A percentile compares a stretch with the other conserved stretches of the same genome.
phyloP scores from a whole-genome alignment of 2,888 invertebrate genomes.

The Chrysolina americana region DNA sequence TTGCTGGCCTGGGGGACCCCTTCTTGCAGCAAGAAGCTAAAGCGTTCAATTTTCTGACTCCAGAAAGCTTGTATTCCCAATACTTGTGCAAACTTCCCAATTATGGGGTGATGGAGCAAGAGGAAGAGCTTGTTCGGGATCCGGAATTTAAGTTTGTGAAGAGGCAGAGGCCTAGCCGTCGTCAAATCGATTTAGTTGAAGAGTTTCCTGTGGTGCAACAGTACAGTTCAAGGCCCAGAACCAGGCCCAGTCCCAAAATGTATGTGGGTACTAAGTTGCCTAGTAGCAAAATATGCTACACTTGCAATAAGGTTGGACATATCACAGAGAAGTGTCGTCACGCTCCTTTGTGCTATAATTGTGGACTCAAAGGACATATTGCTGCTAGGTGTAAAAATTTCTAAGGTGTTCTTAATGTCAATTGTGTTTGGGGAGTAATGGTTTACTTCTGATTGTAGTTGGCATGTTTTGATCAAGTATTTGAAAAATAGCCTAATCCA shows the following conservation, averaged over 20 bases:
- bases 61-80: slow-evolving; percentile 58
- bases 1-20: slow-evolving; percentile 58
- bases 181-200: slow-evolving; percentile 8
- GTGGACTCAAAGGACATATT: slow-evolving; percentile 53
- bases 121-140: slow-evolving; percentile 11
- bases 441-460: background rate
- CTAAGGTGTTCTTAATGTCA: background rate
- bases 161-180: background rate
- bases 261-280: too few relatives aligned
- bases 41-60: slow-evolving; percentile 54
- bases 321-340: slow-evolving; percentile 49
- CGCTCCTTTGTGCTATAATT: slow-evolving; percentile 54
- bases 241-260: too few relatives aligned
- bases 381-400: slow-evolving; percentile 47
- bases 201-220: background rate
- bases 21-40: slow-evolving; percentile 54
- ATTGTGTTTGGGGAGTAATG: background rate
- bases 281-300: slow-evolving; percentile 44
- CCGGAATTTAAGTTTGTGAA: background rate
- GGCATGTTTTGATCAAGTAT: background rate
- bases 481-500: background rate
- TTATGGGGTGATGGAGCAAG: slow-evolving; percentile 20
- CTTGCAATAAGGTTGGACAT: slow-evolving; percentile 54
- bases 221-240: background rate
- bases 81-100: slow-evolving; percentile 50